Evolutionary conservation across 1,140 invertebrate genomes (phyloP), one percentile per base, ranked within the genome.

Genomic region (Drosophila pallidifrons): DNA sequence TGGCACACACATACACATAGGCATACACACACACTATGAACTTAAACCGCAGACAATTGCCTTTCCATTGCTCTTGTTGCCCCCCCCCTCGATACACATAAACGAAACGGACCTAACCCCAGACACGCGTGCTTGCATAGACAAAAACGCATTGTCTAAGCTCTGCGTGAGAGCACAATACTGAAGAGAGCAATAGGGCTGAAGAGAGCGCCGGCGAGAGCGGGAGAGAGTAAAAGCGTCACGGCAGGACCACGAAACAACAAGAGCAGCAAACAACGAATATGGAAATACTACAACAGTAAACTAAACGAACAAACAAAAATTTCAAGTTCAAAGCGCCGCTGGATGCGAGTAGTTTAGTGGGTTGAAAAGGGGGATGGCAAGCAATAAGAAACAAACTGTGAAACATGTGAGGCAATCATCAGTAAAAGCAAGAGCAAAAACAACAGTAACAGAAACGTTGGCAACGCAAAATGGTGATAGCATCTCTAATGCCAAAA

Each of bases 241-340:
- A 16, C 15, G 68, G 45, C 64, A 75, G 72, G 72, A 69, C 35
- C 57, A 59, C 54, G 52, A 16, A 45, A 70, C 35, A 61, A 61
- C 15, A 55, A 59, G 59, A 58, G 51, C 58, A 58, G 4, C 11
- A 63, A 46, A 47, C 15, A 41, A 32, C 60, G 38, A 43, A 69
- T 70, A 64, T 70, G 72, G 41, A 75, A 74, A 78, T 55, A 20
- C 49, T 67, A 38, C 35, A 38, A 38, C 35, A 38, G 1, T 38
- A 75, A 85, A 79, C 78, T 72, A 77, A 81, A 67, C 64, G 72
- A 89, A 71, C 75, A 79, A 81, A 80, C 78, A 75, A 85, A 77
- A 70, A 75, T 88, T 91, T 91, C 91, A 91, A 91, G 91, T 91
- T 91, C 91, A 91, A 86, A 91, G 75, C 72, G 75, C 91, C 90